Evolutionary conservation across 2,888 invertebrate species (phyloP), one percentile per base, ranked within the genome.

Genomic region (Hoplodrina blanda): DNA sequence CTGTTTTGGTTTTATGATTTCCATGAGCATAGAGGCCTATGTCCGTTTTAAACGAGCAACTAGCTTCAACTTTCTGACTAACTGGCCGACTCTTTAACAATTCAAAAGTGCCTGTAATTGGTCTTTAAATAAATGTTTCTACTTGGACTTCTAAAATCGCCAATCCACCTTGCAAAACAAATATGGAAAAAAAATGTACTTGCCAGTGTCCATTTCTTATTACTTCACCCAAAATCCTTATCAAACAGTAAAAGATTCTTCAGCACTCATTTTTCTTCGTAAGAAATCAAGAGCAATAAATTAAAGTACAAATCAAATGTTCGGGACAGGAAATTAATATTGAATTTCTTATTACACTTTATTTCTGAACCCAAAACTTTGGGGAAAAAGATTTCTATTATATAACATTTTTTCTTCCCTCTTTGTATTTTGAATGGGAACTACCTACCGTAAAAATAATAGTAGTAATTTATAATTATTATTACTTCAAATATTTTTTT

Each of bases 251-350:
- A 69, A 15, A 1, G 13, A n/a, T 56, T 13, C 1, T 50, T 1
- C n/a, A 17, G 66, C 19, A 44, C 56, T 56, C 7, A 37, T 75
- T 44, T 44, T 37, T 13, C 41, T 10, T 37, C 8, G 44, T 19
- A 76, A 49, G 25, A 73, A 57, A 60, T 73, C n/a, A 25, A 46
- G 30, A 25, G 56, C 30, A 64, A 64, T 61, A 80, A 80, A 77
- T 62, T 59, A 63, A 62, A 50, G 54, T 19, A 65, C 15, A 55
- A 68, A 77, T 78, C 52, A 75, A 80, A 75, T 46, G 46, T 59
- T 74, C 54, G 30, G 15, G 17, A 53, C 19, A 62, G 54, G 52
- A 76, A 76, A 76, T 81, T 76, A 81, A 78, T 76, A 81, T 78
- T 52, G 54, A 50, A 66, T 53, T 44, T 76, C 75, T 13, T 63